Conservation (phyloP, 2,113 vertebrate genomes). For the Apteryx mantelli region DNA sequence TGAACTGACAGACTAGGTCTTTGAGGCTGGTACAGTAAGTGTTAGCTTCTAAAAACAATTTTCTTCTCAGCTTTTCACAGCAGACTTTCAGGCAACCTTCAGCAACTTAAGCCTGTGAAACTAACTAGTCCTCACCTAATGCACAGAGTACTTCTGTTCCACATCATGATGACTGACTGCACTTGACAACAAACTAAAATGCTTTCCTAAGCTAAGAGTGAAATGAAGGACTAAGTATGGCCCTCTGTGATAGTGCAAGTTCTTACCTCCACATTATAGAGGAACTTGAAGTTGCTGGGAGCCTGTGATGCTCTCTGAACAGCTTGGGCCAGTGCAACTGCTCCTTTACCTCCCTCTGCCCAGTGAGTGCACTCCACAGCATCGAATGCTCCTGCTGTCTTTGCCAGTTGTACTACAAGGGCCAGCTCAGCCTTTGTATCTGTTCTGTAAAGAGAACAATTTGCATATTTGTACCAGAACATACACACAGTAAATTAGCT, state of each 20-base stretch:
- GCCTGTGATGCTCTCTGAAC: slow-evolving; percentile 88
- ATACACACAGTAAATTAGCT: background rate
- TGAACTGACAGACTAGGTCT: background rate
- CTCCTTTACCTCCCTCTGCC: slow-evolving; percentile 93
- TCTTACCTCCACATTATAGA: slow-evolving; percentile 91
- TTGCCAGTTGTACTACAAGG: slow-evolving; percentile 86
- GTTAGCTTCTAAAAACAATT: background rate
- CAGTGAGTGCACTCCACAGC: slow-evolving; percentile 93
- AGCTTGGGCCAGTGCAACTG: slow-evolving; percentile 84
- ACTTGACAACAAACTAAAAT: background rate
- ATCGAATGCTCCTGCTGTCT: slow-evolving; percentile 90
- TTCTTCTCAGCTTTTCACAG: background rate
- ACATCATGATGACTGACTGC: background rate
- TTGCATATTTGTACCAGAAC: background rate
- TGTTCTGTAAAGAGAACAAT: slow-evolving; percentile 77
- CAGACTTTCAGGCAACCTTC: background rate
- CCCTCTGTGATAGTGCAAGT: background rate
- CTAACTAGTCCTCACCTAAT: background rate
- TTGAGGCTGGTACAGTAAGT: background rate
- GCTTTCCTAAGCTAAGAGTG: background rate
- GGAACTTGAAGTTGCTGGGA: slow-evolving; percentile 90
- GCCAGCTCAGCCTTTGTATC: slow-evolving; percentile 90
- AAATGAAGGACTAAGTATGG: background rate
- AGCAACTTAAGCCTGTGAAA: background rate
- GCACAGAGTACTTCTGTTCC: background rate